A percentile compares a stretch with the other conserved stretches of the same genome.
phyloP scores from a whole-genome alignment of 1,140 invertebrate species.

The Parapsyche elsis region DNA sequence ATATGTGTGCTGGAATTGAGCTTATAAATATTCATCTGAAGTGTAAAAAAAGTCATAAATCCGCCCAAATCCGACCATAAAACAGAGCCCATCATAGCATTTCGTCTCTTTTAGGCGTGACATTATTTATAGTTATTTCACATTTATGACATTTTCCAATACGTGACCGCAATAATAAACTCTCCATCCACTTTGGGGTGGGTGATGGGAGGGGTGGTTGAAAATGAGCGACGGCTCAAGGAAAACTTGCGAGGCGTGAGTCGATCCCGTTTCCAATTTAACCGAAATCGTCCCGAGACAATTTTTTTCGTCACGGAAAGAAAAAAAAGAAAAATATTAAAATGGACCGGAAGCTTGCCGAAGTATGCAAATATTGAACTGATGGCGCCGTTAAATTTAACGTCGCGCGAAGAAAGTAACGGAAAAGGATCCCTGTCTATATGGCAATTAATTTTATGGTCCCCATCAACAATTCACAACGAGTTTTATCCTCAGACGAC shows the following conservation, averaged over 20 bases:
- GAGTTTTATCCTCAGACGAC: slow-evolving; percentile 3
- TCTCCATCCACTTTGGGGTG: background rate
- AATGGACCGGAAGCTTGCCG: slow-evolving; percentile 27
- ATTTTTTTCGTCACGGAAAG: background rate
- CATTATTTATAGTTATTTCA: slow-evolving; percentile 56
- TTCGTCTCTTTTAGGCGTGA: slow-evolving; percentile 31
- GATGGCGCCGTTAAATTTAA: slow-evolving; percentile 30
- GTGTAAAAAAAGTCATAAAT: slow-evolving; percentile 50
- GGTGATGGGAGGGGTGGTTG: background rate
- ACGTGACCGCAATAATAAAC: slow-evolving; percentile 53
- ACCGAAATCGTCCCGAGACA: background rate
- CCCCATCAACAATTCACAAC: slow-evolving; percentile 27
- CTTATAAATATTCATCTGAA: slow-evolving; percentile 48
- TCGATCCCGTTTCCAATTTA: slow-evolving; percentile 34
- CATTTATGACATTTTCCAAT: slow-evolving; percentile 54
- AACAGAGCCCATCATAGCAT: slow-evolving; percentile 1
- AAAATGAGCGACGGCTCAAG: slow-evolving; percentile 18
- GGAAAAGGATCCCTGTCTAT: slow-evolving; percentile 5
- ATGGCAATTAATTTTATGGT: slow-evolving; percentile 33
- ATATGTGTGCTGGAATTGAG: too few relatives aligned
- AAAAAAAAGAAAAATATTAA: slow-evolving; percentile 22
- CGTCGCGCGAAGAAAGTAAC: slow-evolving; percentile 1
- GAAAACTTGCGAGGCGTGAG: slow-evolving; percentile 24
- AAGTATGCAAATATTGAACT: slow-evolving; percentile 35
- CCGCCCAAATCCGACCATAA: slow-evolving; percentile 42